phyloP scores from a whole-genome alignment of 2,888 invertebrate species.

The Eupeodes luniger region DNA sequence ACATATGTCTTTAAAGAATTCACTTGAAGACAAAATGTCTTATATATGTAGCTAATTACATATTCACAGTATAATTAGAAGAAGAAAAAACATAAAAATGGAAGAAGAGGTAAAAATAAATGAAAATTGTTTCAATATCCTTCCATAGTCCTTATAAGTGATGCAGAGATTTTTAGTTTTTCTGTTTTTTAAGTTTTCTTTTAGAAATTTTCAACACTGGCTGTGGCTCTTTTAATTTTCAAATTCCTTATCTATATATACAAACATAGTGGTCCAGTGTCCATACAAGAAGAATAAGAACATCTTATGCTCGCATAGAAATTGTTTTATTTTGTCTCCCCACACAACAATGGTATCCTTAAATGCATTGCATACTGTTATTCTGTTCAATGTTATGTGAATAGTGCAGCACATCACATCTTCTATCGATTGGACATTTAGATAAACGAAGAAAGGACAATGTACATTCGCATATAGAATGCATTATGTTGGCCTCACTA shows the following conservation, averaged over 20 bases:
- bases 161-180: conserved; percentile 53
- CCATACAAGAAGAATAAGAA: neutral
- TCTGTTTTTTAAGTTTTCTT: conserved; percentile 20
- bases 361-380: conserved; percentile 42
- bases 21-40: conserved; percentile 20
- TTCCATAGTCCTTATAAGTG: conserved; percentile 37
- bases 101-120: conserved; percentile 61
- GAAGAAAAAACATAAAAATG: conserved; percentile 4
- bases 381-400: conserved; percentile 43
- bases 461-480: conserved; percentile 36
- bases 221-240: conserved; percentile 14
- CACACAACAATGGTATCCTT: conserved; percentile 45
- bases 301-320: conserved; percentile 25
- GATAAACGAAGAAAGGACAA: conserved; percentile 26
- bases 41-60: neutral
- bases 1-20: conserved; percentile 18
- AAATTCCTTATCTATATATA: neutral
- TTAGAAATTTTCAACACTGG: conserved; percentile 15
- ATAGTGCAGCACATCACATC: neutral
- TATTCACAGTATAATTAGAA: neutral
- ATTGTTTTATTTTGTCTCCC: conserved; percentile 35
- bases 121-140: conserved; percentile 63
- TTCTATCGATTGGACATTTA: conserved; percentile 46
- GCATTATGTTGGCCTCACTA: conserved; percentile 62
- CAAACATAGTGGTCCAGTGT: no score